Evolutionary conservation across 1,140 invertebrate species (phyloP), one percentile per base, ranked within the genome.

Genomic region (Apocrypta bakeri): DNA sequence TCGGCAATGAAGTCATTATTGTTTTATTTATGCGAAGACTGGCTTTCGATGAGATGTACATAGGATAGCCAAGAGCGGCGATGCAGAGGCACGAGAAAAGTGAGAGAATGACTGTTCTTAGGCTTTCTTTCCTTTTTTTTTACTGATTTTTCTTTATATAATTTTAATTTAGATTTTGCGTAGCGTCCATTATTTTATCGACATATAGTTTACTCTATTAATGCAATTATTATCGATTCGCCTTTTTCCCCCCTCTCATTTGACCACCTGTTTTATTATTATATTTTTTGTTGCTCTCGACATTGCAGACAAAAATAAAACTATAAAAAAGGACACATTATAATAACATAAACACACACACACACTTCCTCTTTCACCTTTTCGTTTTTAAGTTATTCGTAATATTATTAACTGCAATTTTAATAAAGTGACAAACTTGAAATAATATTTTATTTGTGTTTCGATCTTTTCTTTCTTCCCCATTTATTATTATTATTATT

Each of bases 1-100:
- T 81, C 72, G 78, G 64, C 85, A 83, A 73, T 85, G 48, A 82
- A 83, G 74, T 85, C 82, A 83, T 69, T 79, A 83, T 82, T 83
- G 69, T 75, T 83, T 75, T 83, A 75, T 79, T 83, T 83, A 83
- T 83, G 72, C 69, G 61, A 56, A 76, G 72, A 83, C 71, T 83
- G 64, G 77, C 68, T 83, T 79, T 83, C 27, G 77, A 24, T 80
- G 63, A 69, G 33, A 75, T 79, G 64, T 80, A 56, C 77, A 72
- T 83, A 83, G n/a, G 76, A 79, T 83, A 78, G 61, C 27, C 75
- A 64, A 81, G 48, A 56, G 48, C 48, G n/a, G 27, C 42, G 64
- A 40, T n/a, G 48, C 25, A 74, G 42, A 61, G 27, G 69, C 21
- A 24, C 24, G 25, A 56, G 37, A 75, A 69, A 75, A 76, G 71